These are phyloP conservation scores for Globia sparganii DNA, from an alignment of 2,888 invertebrate genomes.

Conservation along the genomic window DNA sequence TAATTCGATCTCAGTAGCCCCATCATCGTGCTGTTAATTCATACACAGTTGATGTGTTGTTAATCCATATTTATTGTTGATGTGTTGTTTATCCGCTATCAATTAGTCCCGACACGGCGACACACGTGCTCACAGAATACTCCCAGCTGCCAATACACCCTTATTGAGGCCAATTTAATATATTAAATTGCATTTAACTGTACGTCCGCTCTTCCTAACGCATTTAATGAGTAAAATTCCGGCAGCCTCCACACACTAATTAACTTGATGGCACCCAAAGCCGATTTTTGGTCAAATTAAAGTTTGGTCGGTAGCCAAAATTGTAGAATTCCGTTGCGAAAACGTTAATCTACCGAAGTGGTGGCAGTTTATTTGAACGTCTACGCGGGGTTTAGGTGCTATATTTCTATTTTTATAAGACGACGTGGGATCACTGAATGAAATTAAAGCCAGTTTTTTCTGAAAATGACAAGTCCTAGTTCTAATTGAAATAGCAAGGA, in stretches of 20 bases:
- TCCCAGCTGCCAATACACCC: constrained; percentile 5
- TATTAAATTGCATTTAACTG: constrained; percentile 28
- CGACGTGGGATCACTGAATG: neutral
- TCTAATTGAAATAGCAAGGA: neutral
- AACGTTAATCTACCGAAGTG: constrained; percentile 19
- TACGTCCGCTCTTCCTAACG: neutral
- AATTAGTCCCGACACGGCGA: constrained; percentile 16
- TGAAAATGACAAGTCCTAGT: neutral
- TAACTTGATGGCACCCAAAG: constrained; percentile 1
- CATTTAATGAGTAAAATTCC: constrained; percentile 16
- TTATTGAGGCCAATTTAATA: neutral
- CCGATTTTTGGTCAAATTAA: constrained; percentile 20
- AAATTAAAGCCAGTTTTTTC: constrained; percentile 9
- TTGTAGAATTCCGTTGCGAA: neutral
- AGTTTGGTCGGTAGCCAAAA: constrained; percentile 5
- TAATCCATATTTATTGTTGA: neutral
- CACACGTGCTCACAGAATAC: constrained; percentile 2
- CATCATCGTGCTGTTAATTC: neutral
- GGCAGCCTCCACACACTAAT: constrained; percentile 15
- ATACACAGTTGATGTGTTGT: constrained; percentile 1
- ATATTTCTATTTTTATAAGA: constrained; percentile 9
- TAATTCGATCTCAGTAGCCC: neutral
- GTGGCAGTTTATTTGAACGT: neutral
- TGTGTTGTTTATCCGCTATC: neutral
- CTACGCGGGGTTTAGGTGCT: neutral